phyloP scores from a whole-genome alignment of 2,113 vertebrate genomes.

The Perca fluviatilis region DNA sequence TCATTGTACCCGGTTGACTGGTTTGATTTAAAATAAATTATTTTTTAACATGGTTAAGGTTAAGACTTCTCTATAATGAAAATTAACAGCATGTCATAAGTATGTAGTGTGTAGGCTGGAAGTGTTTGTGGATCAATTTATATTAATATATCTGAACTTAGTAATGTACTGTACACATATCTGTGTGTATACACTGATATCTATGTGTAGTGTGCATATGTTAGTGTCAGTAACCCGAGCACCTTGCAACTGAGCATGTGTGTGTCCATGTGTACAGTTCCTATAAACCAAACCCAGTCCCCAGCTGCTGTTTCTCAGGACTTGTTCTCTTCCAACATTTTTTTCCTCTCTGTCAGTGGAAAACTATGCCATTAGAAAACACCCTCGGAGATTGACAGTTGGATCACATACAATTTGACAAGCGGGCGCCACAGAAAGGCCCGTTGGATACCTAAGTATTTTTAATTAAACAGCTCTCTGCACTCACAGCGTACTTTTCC shows the following conservation, averaged over 20 bases:
- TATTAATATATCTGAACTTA: neutral
- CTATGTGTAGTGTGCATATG: neutral
- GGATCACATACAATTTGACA: slow-evolving; percentile 82
- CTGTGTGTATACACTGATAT: neutral
- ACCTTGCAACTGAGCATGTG: rapidly evolving
- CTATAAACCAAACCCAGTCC: slow-evolving; percentile 42
- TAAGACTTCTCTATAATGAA: neutral
- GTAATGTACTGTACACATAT: neutral
- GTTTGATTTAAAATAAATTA: neutral
- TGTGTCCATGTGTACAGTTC: slow-evolving; percentile 24
- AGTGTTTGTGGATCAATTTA: neutral
- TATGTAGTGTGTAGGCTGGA: neutral
- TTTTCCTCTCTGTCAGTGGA: slow-evolving; percentile 65
- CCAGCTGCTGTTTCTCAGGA: slow-evolving; percentile 65
- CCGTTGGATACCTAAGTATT: slow-evolving; percentile 80
- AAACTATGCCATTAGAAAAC: slow-evolving; percentile 77
- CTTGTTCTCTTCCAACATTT: slow-evolving; percentile 43
- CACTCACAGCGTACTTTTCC: slow-evolving; percentile 66
- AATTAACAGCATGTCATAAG: neutral
- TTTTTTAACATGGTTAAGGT: neutral
- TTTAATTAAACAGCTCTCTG: slow-evolving; percentile 85
- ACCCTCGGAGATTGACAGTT: slow-evolving; percentile 77
- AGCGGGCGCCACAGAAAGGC: slow-evolving; percentile 68
- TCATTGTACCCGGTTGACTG: neutral
- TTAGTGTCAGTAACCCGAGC: neutral